These are phyloP conservation scores for Mamestra configurata DNA, from an alignment of 1,140 invertebrate species.

Conservation along the genomic window DNA sequence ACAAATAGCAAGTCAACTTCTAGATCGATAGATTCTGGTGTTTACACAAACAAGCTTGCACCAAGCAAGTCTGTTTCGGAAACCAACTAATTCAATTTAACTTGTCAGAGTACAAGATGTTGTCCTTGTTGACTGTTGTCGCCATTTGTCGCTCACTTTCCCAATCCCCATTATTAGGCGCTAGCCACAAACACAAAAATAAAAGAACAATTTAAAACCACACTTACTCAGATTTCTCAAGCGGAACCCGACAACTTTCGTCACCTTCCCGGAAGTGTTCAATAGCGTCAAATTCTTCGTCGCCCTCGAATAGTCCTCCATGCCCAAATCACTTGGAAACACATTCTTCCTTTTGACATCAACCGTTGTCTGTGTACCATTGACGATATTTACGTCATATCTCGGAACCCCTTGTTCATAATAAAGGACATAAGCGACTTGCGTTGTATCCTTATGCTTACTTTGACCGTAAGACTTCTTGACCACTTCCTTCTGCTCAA, in stretches of 20 bases:
- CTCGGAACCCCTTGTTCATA: conserved; percentile 79
- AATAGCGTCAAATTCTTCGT: conserved; percentile 78
- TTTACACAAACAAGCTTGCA: no score
- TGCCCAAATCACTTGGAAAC: conserved; percentile 75
- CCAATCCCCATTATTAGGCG: background rate
- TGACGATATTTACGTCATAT: conserved; percentile 58
- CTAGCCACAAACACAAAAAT: conserved; percentile 7
- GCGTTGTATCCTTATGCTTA: conserved; percentile 68
- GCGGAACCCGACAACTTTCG: conserved; percentile 77
- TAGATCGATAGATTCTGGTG: no score
- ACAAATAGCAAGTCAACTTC: no score
- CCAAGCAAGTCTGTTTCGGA: no score
- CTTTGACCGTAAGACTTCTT: conserved; percentile 69
- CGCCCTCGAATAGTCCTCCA: conserved; percentile 73
- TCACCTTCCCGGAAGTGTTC: conserved; percentile 77
- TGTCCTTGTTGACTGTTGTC: no score
- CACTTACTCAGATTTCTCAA: conserved; percentile 81
- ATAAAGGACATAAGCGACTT: conserved; percentile 82
- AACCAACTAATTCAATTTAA: no score
- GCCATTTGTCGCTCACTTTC: background rate
- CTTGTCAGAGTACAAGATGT: no score
- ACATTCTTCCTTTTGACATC: conserved; percentile 74
- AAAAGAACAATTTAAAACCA: conserved; percentile 24
- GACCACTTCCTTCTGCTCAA: conserved; percentile 71
- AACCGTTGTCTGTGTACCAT: conserved; percentile 65